Base-by-base conservation (phyloP, 2,888 invertebrate genomes). In the Ctena decussata region DNA sequence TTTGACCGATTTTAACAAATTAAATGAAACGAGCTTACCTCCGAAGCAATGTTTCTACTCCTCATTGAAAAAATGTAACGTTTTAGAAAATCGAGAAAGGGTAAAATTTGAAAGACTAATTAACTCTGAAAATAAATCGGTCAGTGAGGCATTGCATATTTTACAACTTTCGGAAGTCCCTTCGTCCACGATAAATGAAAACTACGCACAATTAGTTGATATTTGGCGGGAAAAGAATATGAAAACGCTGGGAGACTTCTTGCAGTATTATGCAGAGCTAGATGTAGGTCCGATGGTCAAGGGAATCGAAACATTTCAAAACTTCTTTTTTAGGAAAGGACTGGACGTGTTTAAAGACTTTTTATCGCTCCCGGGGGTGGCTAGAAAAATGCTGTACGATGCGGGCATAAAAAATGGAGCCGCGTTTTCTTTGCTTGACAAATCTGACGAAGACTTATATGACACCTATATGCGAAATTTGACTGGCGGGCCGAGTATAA, bases 381-480 rank as follows among this genome's bases (percentile, higher is more conserved):
- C 85, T 12, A 46, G 80, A 41, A 35, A 78, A 21, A 60, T 86
- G 44, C 77, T 88, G 30, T 83, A 77, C 44, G 39, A 49, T 15
- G 39, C 77, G 2, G 37, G 37, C 21, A 57, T n/a, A 76, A n/a
- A 11, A 8, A 12, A 46, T 2, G 73, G 73, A 6, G 77, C 72
- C 1, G n/a, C 21, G 0, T 84, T 84, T 73, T 39, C 84, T 12
- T 37, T 84, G 37, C 44, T 76, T 8, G 69, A 77, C 21, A n/a
- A 80, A 35, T 12, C 11, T 39, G 70, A 80, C 39, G 39, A 41
- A 11, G 80, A 77, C 39, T 49, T 80, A 1, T 77, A 77, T 39
- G 12, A 53, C 1, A 80, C 84, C 0, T 49, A 80, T 15, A 84
- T 73, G 41, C n/a, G 69, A 0, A 84, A 84, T 32, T 44, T 72